phyloP scores from a whole-genome alignment of 2,888 invertebrate species.

The Sarcophaga rosellei region DNA sequence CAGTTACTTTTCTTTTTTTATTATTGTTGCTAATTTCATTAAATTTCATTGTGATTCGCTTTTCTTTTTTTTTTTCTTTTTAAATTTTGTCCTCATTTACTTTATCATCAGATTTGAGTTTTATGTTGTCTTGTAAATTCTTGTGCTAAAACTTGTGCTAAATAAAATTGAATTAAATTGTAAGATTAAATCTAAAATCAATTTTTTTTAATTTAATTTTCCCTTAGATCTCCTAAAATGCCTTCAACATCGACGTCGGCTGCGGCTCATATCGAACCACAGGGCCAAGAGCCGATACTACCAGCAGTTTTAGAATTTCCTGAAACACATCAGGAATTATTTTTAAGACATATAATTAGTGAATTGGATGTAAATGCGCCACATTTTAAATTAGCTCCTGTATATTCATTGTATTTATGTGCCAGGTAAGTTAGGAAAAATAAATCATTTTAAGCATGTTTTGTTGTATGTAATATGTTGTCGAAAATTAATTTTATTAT shows the following conservation, averaged over 20 bases:
- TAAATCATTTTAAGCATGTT: conserved; percentile 17
- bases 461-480: background rate
- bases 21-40: conserved; percentile 39
- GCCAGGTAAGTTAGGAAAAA: conserved; percentile 84
- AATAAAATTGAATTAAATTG: conserved; percentile 5
- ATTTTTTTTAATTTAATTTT: background rate
- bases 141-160: background rate
- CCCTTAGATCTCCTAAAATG: conserved; percentile 77
- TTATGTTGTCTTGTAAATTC: conserved; percentile 42
- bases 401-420: conserved; percentile 97
- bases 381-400: conserved; percentile 97
- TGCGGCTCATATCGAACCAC: conserved; percentile 77
- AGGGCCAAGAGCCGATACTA: conserved; percentile 93
- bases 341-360: conserved; percentile 92
- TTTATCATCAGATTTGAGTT: conserved; percentile 21
- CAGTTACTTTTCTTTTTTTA: conserved; percentile 40
- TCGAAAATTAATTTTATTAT: background rate
- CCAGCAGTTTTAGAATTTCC: conserved; percentile 97
- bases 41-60: conserved; percentile 39
- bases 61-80: background rate
- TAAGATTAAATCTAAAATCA: conserved; percentile 11
- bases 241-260: conserved; percentile 71
- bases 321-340: conserved; percentile 96
- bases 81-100: conserved; percentile 29
- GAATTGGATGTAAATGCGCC: conserved; percentile 94